Evolutionary conservation across 1,140 invertebrate species (phyloP).

Genomic region (Apocrypta bakeri): DNA sequence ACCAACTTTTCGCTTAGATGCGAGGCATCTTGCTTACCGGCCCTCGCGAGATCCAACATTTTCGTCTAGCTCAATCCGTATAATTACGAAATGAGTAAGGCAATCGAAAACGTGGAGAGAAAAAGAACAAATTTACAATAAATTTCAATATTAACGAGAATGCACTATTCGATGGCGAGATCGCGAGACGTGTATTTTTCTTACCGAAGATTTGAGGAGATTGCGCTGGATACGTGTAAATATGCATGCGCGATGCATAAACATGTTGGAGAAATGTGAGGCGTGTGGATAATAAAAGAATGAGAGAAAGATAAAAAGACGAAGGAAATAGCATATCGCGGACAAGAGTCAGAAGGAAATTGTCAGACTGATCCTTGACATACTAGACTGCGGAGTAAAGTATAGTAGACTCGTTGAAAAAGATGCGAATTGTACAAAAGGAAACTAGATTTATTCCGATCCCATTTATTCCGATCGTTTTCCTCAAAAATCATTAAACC

Average conservation of each 20-base stretch:
- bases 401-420: neutral
- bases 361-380: slow-evolving; percentile 35
- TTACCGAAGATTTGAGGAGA: neutral
- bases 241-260: slow-evolving; percentile 12
- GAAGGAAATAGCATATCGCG: too few species aligned
- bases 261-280: neutral
- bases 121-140: slow-evolving; percentile 10
- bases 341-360: slow-evolving; percentile 2
- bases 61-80: too few species aligned
- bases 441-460: too few species aligned
- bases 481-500: too few species aligned
- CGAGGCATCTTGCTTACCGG: slow-evolving; percentile 31
- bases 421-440: slow-evolving; percentile 10
- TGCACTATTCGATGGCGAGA: neutral
- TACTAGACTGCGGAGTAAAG: neutral
- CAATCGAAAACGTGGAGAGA: too few species aligned
- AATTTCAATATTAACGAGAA: slow-evolving; percentile 21
- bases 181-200: neutral
- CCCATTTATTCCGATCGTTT: too few species aligned
- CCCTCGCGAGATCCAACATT: neutral
- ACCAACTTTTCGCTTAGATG: neutral
- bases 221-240: slow-evolving; percentile 5
- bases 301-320: neutral
- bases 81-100: too few species aligned
- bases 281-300: neutral